Base-by-base conservation (phyloP, 2,888 invertebrate species). In the Trypoxylon attenuatum region DNA sequence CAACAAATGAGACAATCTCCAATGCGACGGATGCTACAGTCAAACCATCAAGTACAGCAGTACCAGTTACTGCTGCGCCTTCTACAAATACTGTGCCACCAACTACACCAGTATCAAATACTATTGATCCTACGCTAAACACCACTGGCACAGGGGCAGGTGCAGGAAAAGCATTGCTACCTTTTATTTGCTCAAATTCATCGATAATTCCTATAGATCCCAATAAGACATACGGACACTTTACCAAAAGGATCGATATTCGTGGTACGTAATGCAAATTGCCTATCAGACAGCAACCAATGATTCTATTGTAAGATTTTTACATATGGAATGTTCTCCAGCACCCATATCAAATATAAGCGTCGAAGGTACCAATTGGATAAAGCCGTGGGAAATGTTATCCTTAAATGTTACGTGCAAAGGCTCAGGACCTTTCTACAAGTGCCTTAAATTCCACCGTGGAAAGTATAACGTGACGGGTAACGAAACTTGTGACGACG, bases 361-460 rank as follows among this genome's bases (percentile, higher is more conserved):
- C 47, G 90, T 94, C 0, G 91, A 89, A 2, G 96, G 96, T 0
- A 91, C 91, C 56, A 93, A 93, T 80, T 96, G 96, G 95, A 88
- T 96, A 25, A 91, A 94, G 76, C 94, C 94, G 63, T 95, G 95
- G 25, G 94, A 95, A 54, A 88, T 95, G 43, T 86, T 96, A 21
- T 90, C 91, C 55, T 85, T 96, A 5, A 89, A 91, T 69, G 90
- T 94, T 2, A 90, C 90, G 33, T 96, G 95, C 79, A 89, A 91
- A 22, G 96, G 96, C 0, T 93, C 95, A 0, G 89, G 91, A 0
- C 93, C 93, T 0, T 93, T 94, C 78, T 79, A 89, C 43, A 93
- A 93, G 82, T 96, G 96, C 80, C 89, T 91, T 41, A 84, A 89
- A 49, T 91, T 92, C 76, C 89, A 89, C 62, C 82, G 87, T 22